Evolutionary conservation across 2,113 vertebrate genomes (phyloP).

Genomic region (Eurystomus gularis): DNA sequence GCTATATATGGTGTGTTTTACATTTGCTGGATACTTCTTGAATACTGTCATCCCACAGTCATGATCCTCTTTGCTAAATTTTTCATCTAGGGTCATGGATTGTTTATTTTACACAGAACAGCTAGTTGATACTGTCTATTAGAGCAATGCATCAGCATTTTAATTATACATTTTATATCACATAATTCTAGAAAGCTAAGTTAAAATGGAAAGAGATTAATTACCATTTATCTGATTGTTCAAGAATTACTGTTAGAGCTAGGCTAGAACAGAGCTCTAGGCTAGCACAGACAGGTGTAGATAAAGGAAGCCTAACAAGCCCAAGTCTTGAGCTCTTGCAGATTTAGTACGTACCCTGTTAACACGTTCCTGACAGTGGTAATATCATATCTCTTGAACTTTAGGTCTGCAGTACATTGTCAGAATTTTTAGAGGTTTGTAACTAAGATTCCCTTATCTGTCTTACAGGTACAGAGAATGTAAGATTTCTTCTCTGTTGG

Average conservation of each 20-base stretch:
- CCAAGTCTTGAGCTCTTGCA: neutral
- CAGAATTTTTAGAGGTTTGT: neutral
- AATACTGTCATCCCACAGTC: neutral
- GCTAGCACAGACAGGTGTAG: neutral
- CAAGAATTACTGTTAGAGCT: neutral
- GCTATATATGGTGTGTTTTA: neutral
- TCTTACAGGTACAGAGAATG: neutral
- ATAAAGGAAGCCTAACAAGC: neutral
- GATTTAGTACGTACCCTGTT: neutral
- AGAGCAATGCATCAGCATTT: neutral
- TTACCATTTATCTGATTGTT: neutral
- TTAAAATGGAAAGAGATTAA: neutral
- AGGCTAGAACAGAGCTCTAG: neutral
- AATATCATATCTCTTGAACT: neutral
- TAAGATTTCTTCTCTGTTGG: neutral
- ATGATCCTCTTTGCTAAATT: neutral
- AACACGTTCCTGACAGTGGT: neutral
- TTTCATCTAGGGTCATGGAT: neutral
- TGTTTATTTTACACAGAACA: neutral
- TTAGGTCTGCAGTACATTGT: neutral
- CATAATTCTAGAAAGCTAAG: neutral
- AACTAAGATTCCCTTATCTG: neutral
- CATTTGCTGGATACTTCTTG: neutral
- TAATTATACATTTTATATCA: neutral
- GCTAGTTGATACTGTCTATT: neutral